Evolutionary conservation across 2,888 invertebrate genomes (phyloP), one percentile per base, ranked within the genome.

Genomic region (Dryocosmus kuriphilus): DNA sequence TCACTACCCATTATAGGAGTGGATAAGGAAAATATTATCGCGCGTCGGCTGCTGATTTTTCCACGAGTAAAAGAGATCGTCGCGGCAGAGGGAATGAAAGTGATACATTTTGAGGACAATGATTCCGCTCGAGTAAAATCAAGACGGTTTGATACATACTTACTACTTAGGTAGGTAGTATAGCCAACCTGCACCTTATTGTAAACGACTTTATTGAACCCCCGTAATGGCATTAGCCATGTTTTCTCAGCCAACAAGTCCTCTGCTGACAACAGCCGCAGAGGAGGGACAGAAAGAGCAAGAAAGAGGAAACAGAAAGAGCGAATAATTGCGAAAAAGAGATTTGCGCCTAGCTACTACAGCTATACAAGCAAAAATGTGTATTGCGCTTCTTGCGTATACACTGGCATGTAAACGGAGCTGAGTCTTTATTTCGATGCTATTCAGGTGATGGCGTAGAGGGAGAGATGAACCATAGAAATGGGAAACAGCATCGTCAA

Each of bases 181-280:
- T 38, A 38, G 11, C 38, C 9, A 38, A 11, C 11, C 11, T 30
- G 67, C 55, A 67, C 41, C 11, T 60, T 60, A 60, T 60, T 60
- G 60, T 60, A 22, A 62, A 32, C 57, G 35, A 73, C 55, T 62
- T 61, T 77, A 77, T 77, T 77, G 67, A 30, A 60, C 19, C 77
- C 71, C n/a, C 27, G 32, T 51, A 76, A 76, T 60, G 55, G 67
- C 57, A 41, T 38, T 60, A 38, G 57, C 76, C 67, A 76, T 19
- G 57, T 76, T 76, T 60, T 60, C 60, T 27, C 38, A 35, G 38
- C 30, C 38, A 67, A 57, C 35, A 67, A 67, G 71, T 76, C 55
- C 63, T 46, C 51, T 41, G 8, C 22, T 46, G 67, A 46, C 67
- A 63, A 38, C 62, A 57, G 35, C 16, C n/a, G n/a, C n/a, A n/a